These are phyloP conservation scores for Chamaetylas fuelleborni DNA, from an alignment of 2,113 vertebrate genomes.

Conservation along the genomic window DNA sequence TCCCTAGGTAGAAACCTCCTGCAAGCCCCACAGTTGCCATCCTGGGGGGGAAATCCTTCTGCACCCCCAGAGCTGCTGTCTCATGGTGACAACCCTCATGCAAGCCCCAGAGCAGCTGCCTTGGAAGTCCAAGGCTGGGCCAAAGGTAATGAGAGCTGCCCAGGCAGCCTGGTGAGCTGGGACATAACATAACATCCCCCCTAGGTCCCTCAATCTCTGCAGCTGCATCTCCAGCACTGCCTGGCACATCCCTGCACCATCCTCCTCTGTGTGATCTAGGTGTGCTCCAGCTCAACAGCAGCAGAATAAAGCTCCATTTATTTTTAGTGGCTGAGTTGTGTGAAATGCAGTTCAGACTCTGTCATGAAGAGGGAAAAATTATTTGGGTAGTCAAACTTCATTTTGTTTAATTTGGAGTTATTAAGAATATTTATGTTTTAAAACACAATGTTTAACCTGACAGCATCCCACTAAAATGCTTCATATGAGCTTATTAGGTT, in stretches of 20 bases:
- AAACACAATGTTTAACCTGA: background rate
- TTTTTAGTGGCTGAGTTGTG: background rate
- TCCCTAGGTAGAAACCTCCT: accelerated
- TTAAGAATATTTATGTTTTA: constrained; percentile 3
- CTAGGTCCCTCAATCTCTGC: background rate
- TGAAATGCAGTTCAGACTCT: background rate
- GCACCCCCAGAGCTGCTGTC: background rate
- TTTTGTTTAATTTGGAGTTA: constrained; percentile 20
- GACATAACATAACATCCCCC: accelerated
- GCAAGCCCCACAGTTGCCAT: background rate
- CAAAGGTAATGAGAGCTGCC: background rate
- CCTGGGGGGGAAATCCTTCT: background rate
- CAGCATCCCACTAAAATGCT: background rate
- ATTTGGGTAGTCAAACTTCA: background rate
- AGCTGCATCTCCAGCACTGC: background rate
- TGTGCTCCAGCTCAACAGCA: background rate
- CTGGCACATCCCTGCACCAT: background rate
- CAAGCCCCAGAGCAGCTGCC: background rate
- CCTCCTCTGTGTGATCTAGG: background rate
- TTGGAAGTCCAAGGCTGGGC: background rate
- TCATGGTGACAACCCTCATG: background rate
- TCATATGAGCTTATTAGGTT: constrained; percentile 46
- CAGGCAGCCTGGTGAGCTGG: background rate
- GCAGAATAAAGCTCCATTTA: background rate
- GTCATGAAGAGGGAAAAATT: background rate